Evolutionary conservation across 2,113 vertebrate genomes (phyloP).

Genomic region (Myrmecobius fasciatus): DNA sequence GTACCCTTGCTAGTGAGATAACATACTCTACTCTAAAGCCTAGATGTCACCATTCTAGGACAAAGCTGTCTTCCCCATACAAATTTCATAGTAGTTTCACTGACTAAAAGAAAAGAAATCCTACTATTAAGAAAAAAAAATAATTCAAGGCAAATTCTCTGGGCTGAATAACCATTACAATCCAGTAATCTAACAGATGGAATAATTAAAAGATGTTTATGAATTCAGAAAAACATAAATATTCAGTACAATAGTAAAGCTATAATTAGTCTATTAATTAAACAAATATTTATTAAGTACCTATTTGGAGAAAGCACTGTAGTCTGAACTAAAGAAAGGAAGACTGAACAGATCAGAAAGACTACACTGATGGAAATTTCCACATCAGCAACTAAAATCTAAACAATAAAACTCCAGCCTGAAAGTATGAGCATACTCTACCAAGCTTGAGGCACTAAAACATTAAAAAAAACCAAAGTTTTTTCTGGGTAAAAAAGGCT

Average conservation of each 20-base stretch:
- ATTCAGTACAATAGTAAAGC: neutral
- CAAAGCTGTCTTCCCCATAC: neutral
- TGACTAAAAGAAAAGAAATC: slow-evolving; percentile 5
- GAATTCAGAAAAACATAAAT: neutral
- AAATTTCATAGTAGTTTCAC: neutral
- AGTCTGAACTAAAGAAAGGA: neutral
- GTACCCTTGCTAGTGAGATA: neutral
- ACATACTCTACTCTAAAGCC: neutral
- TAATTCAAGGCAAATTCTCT: neutral
- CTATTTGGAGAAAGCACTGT: neutral
- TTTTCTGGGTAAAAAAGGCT: neutral
- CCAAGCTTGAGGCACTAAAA: neutral
- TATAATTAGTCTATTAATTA: neutral
- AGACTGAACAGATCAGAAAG: neutral
- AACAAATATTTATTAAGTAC: neutral
- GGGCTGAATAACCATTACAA: neutral
- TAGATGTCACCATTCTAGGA: neutral
- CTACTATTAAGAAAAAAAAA: neutral
- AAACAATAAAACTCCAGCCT: neutral
- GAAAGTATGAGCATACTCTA: neutral
- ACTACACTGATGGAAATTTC: neutral
- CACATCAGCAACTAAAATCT: neutral
- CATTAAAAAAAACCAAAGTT: neutral
- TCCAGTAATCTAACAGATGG: slow-evolving; percentile 17
- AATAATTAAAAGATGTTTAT: neutral